Evolutionary conservation across 2,113 vertebrate genomes (phyloP).

Genomic region (Ammodytes marinus): DNA sequence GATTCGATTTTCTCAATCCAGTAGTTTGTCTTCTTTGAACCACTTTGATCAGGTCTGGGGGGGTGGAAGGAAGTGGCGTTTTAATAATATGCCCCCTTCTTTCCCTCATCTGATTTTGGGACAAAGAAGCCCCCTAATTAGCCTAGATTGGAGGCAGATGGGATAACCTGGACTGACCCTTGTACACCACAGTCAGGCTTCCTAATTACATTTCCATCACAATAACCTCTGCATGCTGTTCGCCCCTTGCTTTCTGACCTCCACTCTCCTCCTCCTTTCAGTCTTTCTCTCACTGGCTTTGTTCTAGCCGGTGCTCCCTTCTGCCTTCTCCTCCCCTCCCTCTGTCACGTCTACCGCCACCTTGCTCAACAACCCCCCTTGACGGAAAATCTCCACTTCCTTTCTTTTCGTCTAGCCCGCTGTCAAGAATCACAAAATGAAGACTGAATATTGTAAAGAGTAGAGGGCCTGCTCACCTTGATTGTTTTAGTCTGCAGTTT

Average conservation of each 20-base stretch:
- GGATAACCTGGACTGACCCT: constrained; percentile 85
- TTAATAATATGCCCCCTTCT: constrained; percentile 72
- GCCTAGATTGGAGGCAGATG: constrained; percentile 87
- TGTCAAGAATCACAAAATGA: constrained; percentile 1
- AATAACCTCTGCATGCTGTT: constrained; percentile 85
- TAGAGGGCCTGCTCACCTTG: constrained; percentile 87
- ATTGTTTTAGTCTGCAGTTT: constrained; percentile 98
- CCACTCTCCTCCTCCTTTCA: constrained; percentile 76
- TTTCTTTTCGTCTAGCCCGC: constrained; percentile 43
- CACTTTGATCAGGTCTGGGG: constrained; percentile 69
- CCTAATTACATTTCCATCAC: constrained; percentile 89
- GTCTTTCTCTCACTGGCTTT: constrained; percentile 74
- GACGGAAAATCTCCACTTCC: constrained; percentile 62
- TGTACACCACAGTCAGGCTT: constrained; percentile 73
- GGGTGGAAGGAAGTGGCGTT: constrained; percentile 62
- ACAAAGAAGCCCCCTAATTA: constrained; percentile 87
- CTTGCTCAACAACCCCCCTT: constrained; percentile 45
- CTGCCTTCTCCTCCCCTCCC: constrained; percentile 76
- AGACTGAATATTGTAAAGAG: background rate
- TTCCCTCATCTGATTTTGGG: constrained; percentile 79
- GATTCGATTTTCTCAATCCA: constrained; percentile 63
- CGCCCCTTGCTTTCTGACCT: constrained; percentile 88
- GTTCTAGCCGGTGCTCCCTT: constrained; percentile 73
- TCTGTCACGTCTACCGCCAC: constrained; percentile 70
- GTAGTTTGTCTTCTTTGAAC: constrained; percentile 76